Evolutionary conservation across 2,888 invertebrate species (phyloP), one percentile per base, ranked within the genome.

Genomic region (Cerastis rubricosa): DNA sequence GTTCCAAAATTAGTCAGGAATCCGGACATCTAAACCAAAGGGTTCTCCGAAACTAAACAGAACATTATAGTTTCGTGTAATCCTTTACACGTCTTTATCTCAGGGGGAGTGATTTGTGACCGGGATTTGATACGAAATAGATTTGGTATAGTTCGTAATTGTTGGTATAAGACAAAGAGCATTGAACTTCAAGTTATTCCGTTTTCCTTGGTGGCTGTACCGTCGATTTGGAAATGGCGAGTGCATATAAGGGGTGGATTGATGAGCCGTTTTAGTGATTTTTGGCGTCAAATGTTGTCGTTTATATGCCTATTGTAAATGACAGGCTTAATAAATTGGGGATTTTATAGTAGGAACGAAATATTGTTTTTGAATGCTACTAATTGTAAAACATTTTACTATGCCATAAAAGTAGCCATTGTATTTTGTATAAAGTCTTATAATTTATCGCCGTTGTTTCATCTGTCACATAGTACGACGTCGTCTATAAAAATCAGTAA

Each of bases 381-480:
- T 92, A 92, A 93, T 92, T 94, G 91, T 85, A 89, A 91, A 93
- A 89, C 90, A 85, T 91, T 94, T 93, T 93, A 94, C 86, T 91
- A 85, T 90, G 90, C 92, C 86, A 94, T 94, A 93, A 94, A 94
- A 92, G 87, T 89, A 85, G 89, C 84, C 90, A 90, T 93, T 94
- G 93, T 91, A 93, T 93, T 93, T 93, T 91, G 93, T 89, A 94
- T 93, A 92, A 93, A 94, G 89, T 90, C 89, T 91, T 90, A 87
- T 87, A 94, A 94, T 95, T 95, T 95, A 95, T 94, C 87, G 91
- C 80, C 89, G 92, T 93, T 94, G 93, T 94, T 94, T 93, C 90
- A 90, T 91, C 88, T 91, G 91, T 92, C 93, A 94, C 93, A 92
- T 90, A 89, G 88, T 88, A 88, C 88, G 89, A 89, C 85, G 89